These are phyloP conservation scores for Pentalonia nigronervosa DNA, from an alignment of 1,140 invertebrate species.

Conservation along the genomic window DNA sequence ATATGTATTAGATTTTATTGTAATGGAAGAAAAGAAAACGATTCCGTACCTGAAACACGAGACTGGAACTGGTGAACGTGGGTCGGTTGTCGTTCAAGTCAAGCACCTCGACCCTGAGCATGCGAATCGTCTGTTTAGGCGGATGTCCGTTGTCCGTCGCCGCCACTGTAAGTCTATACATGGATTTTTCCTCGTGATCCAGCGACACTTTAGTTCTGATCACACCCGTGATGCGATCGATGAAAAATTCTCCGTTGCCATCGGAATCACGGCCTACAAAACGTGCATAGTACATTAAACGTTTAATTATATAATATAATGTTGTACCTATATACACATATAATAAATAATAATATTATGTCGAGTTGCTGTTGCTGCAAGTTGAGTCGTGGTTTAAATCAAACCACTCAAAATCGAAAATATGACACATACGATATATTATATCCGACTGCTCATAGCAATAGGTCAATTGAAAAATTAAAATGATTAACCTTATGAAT, in stretches of 20 bases:
- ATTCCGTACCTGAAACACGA: conserved; percentile 80
- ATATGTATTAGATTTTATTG: not conserved
- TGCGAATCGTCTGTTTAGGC: conserved; percentile 78
- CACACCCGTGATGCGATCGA: conserved; percentile 84
- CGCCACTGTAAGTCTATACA: conserved; percentile 84
- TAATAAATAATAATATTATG: no score
- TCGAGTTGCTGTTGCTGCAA: no score
- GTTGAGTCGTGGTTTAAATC: no score
- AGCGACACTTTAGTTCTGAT: conserved; percentile 86
- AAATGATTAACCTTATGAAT: not conserved
- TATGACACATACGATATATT: no score
- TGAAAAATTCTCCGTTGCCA: conserved; percentile 82
- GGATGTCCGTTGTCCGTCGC: conserved; percentile 87
- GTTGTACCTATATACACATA: no score
- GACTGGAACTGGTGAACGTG: conserved; percentile 87
- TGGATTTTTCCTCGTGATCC: conserved; percentile 88
- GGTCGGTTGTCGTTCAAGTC: conserved; percentile 91
- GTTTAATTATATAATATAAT: not conserved
- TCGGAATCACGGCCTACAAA: conserved; percentile 76
- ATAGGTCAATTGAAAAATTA: no score
- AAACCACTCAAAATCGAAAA: not conserved
- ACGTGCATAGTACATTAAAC: not conserved
- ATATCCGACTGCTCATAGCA: no score
- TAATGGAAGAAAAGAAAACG: not conserved
- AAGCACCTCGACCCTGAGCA: conserved; percentile 84